These are phyloP conservation scores for Panulirus ornatus DNA, from an alignment of 1,140 invertebrate genomes.

Conservation along the genomic window DNA sequence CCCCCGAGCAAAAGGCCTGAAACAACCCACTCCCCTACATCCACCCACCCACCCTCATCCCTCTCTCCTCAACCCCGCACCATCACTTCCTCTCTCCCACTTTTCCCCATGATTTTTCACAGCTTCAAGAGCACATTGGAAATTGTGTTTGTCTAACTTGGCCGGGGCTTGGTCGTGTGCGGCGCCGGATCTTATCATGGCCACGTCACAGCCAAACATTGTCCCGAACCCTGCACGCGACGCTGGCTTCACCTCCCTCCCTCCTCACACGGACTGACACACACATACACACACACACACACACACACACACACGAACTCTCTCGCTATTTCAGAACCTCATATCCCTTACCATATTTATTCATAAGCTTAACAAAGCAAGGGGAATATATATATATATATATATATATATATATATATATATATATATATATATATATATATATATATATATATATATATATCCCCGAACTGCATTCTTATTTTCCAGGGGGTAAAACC, in stretches of 20 bases:
- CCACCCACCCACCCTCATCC: not conserved
- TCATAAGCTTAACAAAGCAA: no score
- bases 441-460: no score
- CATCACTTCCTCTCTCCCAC: not conserved
- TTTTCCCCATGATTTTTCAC: slow-evolving; percentile 7
- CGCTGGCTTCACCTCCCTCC: not conserved
- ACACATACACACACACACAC: no score
- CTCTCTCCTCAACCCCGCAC: not conserved
- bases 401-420: no score
- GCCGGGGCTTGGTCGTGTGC: not conserved
- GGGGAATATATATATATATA: no score
- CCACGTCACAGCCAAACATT: slow-evolving; percentile 12
- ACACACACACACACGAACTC: no score
- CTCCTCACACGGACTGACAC: not conserved
- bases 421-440: no score
- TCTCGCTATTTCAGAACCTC: not conserved
- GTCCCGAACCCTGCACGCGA: not conserved
- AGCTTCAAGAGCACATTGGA: slow-evolving; percentile 22
- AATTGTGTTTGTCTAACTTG: slow-evolving; percentile 17
- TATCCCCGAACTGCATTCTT: no score
- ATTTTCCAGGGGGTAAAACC: no score
- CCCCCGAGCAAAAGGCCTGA: no score
- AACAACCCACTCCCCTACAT: not conserved
- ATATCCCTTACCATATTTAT: no score
- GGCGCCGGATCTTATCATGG: slow-evolving; percentile 14